Evolutionary conservation across 1,140 invertebrate genomes (phyloP).

Genomic region (Tetramorium parvispinum): DNA sequence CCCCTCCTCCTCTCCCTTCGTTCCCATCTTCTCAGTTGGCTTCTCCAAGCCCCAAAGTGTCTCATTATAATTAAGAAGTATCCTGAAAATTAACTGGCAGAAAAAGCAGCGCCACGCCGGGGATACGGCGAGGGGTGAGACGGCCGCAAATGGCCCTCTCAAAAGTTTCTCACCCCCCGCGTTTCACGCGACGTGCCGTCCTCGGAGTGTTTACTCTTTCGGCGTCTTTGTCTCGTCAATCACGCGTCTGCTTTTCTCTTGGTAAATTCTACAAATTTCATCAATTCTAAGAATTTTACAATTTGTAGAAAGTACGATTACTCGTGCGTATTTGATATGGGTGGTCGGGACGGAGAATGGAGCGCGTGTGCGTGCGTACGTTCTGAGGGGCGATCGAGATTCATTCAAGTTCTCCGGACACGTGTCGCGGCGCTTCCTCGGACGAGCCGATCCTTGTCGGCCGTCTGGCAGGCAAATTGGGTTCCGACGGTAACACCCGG

Average conservation of each 20-base stretch:
- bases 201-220: neutral
- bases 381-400: constrained; percentile 47
- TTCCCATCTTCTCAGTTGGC: constrained; percentile 41
- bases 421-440: constrained; percentile 67
- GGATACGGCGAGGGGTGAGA: constrained; percentile 64
- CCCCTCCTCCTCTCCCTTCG: constrained; percentile 32
- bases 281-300: neutral
- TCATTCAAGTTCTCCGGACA: constrained; percentile 51
- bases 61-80: constrained; percentile 85
- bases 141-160: constrained; percentile 71
- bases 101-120: constrained; percentile 72
- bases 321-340: neutral
- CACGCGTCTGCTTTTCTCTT: neutral
- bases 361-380: neutral
- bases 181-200: neutral
- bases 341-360: neutral
- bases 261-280: neutral
- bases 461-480: constrained; percentile 73
- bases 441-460: constrained; percentile 70
- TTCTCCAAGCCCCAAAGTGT: constrained; percentile 80
- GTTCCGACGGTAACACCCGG: constrained; percentile 62
- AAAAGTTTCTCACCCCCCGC: constrained; percentile 59
- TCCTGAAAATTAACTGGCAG: constrained; percentile 83
- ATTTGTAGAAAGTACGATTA: neutral
- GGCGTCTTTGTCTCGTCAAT: neutral